Evolutionary conservation across 1,140 invertebrate species (phyloP), one percentile per base, ranked within the genome.

Genomic region (Drosophila lini): DNA sequence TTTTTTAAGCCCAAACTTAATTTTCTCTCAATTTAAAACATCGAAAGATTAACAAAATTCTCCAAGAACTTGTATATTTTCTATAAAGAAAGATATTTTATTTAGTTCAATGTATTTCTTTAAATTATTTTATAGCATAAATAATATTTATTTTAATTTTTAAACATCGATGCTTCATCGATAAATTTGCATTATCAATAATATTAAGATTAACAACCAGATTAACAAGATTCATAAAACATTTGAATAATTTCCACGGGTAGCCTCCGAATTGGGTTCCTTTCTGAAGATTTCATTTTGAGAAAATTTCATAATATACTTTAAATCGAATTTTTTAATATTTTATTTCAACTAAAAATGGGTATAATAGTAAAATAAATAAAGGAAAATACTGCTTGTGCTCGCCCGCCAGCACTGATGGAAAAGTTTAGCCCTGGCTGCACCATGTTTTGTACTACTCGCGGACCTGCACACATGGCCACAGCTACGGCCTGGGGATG

Each of bases 401-500:
- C 48, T 25, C 11, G 4, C 10, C 3, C 10, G 22, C 11, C 68
- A 74, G 19, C 57, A 47, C 78, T 81, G 61, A 53, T 15, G 19
- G 45, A 65, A 55, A 74, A 75, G 75, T 76, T 77, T 52, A 57
- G 44, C 52, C 76, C 32, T 41, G 52, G 59, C 50, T 81, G 48
- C 62, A 58, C 63, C 61, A 70, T 78, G 68, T 67, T 65, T 78
- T 55, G 34, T 38, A 38, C 52, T 53, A 28, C 32, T 84, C 67
- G 63, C 56, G 73, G 68, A 67, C 28, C 38, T 63, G 56, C 40
- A 36, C 22, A 32, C 41, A 42, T 74, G 50, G 81, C 81, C 67
- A 70, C 65, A 78, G 81, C 78, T 65, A 81, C 63, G 80, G 79
- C 64, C 81, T 73, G 67, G 52, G 31, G 32, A 53, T 61, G 47